These are phyloP conservation scores for Phenganax marumi DNA, from an alignment of 92 coral and sea anemone species.

Conservation along the genomic window DNA sequence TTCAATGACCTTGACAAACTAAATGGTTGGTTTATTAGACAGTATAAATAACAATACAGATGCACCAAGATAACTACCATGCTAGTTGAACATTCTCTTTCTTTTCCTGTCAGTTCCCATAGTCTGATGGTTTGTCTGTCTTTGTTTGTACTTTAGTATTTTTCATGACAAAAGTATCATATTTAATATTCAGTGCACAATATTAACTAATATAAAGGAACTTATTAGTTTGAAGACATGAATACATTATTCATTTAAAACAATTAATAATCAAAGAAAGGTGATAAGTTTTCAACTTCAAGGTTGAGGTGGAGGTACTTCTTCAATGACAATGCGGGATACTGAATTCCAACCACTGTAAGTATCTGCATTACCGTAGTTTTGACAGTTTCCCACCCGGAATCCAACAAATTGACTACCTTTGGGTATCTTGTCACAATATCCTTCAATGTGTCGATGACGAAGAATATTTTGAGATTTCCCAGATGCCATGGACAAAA, in stretches of 20 bases:
- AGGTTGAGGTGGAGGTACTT: constrained; percentile 39
- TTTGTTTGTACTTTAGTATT: no score
- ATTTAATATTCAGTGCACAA: no score
- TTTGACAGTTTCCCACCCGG: constrained; percentile 16
- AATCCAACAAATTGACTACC: constrained; percentile 24
- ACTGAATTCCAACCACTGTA: constrained; percentile 17
- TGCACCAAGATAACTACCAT: no score
- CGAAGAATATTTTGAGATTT: constrained; percentile 12
- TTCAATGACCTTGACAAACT: no score
- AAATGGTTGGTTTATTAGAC: no score
- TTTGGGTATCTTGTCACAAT: constrained; percentile 5
- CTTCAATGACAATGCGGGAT: constrained; percentile 42
- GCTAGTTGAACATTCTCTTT: no score
- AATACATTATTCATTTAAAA: not conserved
- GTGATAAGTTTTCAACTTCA: not conserved
- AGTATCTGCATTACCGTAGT: constrained; percentile 13
- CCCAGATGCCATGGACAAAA: constrained; percentile 12
- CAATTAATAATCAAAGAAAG: not conserved
- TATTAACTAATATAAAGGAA: no score
- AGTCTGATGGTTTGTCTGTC: no score
- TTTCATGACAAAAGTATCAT: no score
- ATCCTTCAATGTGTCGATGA: constrained; percentile 42
- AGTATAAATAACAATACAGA: no score
- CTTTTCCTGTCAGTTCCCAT: no score
- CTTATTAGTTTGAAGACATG: not conserved